Conservation (phyloP, 53 echinoderm and acorn worm species). For the Antedon mediterranea region DNA sequence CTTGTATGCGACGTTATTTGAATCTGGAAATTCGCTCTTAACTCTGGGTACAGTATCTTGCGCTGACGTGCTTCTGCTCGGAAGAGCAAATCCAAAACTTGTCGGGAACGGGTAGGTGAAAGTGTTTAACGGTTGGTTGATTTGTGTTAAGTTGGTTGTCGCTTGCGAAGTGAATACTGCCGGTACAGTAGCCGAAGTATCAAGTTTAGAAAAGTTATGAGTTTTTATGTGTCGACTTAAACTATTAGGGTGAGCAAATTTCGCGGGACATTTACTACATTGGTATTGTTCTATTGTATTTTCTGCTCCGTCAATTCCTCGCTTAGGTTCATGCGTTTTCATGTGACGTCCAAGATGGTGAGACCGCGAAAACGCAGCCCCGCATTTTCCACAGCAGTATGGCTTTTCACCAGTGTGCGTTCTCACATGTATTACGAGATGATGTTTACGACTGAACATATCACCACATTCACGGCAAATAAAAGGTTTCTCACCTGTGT, state of each 20-base stretch:
- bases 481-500: slow-evolving; percentile 65
- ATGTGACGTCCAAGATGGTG: slow-evolving; percentile 67
- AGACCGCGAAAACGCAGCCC: slow-evolving; percentile 63
- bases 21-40: neutral
- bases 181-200: neutral
- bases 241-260: neutral
- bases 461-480: slow-evolving; percentile 70
- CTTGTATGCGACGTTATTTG: neutral
- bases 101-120: neutral
- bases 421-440: slow-evolving; percentile 60
- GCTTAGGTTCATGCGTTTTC: slow-evolving; percentile 32
- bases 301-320: neutral
- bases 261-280: neutral
- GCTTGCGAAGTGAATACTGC: neutral
- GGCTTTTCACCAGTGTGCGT: slow-evolving; percentile 78
- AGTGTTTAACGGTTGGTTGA: neutral
- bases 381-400: slow-evolving; percentile 43
- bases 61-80: neutral
- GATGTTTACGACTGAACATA: slow-evolving; percentile 74
- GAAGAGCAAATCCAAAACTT: neutral
- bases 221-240: neutral
- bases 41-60: neutral
- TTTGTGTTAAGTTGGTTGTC: neutral
- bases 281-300: neutral
- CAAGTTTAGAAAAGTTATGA: neutral